Base-by-base conservation (phyloP, 2,113 vertebrate genomes). In the Mixornis gularis region DNA sequence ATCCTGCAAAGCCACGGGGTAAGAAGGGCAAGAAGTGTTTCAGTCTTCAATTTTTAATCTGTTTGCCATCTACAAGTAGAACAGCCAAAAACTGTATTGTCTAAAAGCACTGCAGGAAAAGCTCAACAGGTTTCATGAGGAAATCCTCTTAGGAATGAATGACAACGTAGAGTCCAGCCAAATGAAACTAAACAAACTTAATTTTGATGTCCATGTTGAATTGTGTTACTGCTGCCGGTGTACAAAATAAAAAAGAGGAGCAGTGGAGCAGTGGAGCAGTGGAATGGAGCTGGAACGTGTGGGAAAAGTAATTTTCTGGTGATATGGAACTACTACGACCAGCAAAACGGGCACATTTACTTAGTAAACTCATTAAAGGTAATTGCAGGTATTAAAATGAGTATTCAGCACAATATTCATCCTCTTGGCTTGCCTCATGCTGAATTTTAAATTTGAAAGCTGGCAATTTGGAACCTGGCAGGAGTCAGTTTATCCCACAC, bases 61-160 rank as follows among this genome's bases (percentile, higher is more conserved):
- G 24, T 79, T 89, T 94, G 62, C 49, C 70, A 87, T 48, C 44
- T 72, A 68, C 17, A 48, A 44, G 48, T 56, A 87, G 36, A 36
- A 62, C 22, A 87, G 62, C n/a, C 53, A 76, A 71, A 60, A 17
- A 49, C 18, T 60, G 2, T 64, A 30, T 43, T 79, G 53, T 79
- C 53, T 70, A 87, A 81, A 79, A n/a, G 27, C 21, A 58, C 40
- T 36, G 6, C 58, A 65, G 82, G 38, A 88, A 72, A 92, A 95
- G 9, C 38, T 87, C 66, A 89, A 16, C 15, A 79, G 49, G 43
- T 79, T 89, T 87, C 58, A 72, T 11, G n/a, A 49, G 40, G 70
- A 96, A 93, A 90, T 89, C 36, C 78, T 79, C 53, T 69, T 85
- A 66, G 63, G 76, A 82, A 21, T 69, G 12, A 95, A 63, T 44